Conservation (phyloP, 2,113 vertebrate species). For the Platycercus adscitus region DNA sequence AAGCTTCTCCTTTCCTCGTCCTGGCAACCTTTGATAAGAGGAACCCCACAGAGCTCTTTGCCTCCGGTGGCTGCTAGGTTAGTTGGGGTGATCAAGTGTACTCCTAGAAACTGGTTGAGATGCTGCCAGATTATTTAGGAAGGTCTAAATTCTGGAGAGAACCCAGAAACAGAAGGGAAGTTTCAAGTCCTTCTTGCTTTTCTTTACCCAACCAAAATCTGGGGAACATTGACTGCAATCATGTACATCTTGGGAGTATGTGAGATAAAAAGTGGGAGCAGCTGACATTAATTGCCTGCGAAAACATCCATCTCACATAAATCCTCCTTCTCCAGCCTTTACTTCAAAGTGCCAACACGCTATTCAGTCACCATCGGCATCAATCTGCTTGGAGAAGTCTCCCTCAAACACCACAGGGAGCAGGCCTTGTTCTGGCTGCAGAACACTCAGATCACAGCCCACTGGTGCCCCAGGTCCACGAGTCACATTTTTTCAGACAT, state of each 20-base stretch:
- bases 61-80: background rate
- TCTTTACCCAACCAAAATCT: background rate
- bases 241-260: background rate
- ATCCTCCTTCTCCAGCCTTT: background rate
- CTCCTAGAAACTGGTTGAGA: background rate
- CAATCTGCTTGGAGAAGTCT: background rate
- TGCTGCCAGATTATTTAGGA: background rate
- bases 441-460: background rate
- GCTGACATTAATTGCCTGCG: background rate
- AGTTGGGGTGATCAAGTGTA: background rate
- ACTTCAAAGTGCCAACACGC: background rate
- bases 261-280: background rate
- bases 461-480: background rate
- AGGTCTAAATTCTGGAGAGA: background rate
- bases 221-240: background rate
- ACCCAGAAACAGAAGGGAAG: background rate
- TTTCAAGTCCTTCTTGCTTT: background rate
- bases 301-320: background rate
- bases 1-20: background rate
- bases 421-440: background rate
- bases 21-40: background rate
- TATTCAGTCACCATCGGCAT: background rate
- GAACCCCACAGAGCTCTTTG: background rate
- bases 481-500: background rate
- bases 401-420: background rate